Conservation (phyloP, 2,888 invertebrate species). For the Neuroscelio doddi region DNA sequence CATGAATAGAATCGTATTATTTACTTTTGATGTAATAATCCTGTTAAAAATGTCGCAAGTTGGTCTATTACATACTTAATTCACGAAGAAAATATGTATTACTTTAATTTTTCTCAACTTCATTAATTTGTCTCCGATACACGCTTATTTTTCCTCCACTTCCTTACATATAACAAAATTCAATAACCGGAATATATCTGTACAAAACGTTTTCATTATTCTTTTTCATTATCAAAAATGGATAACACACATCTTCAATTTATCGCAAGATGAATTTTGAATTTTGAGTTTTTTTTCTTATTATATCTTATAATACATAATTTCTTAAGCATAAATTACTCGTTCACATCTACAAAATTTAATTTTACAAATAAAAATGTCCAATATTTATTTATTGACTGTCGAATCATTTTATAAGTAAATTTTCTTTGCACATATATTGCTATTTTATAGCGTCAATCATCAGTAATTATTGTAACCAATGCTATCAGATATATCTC, state of each 20-base stretch:
- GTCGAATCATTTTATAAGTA: conserved; percentile 55
- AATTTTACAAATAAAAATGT: conserved; percentile 59
- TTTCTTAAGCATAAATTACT: conserved; percentile 64
- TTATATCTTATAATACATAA: conserved; percentile 56
- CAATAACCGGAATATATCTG: conserved; percentile 72
- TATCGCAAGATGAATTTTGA: conserved; percentile 68
- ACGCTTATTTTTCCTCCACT: conserved; percentile 44
- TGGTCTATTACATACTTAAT: conserved; percentile 54
- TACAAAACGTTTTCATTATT: conserved; percentile 67
- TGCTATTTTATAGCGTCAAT: conserved; percentile 69
- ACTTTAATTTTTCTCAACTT: conserved; percentile 56
- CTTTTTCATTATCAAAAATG: conserved; percentile 65
- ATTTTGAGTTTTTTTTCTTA: conserved; percentile 66
- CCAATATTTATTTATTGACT: conserved; percentile 57
- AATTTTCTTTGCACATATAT: conserved; percentile 65
- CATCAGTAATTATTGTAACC: conserved; percentile 45
- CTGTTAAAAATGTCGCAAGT: conserved; percentile 49
- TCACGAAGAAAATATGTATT: conserved; percentile 72
- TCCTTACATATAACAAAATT: conserved; percentile 67
- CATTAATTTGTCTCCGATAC: conserved; percentile 42
- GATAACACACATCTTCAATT: conserved; percentile 58
- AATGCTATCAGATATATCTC: conserved; percentile 41
- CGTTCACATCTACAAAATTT: conserved; percentile 49
- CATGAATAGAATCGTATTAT: conserved; percentile 70
- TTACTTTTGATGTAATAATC: conserved; percentile 39